Conservation (phyloP, 2,888 invertebrate genomes). For the Noctua janthina region DNA sequence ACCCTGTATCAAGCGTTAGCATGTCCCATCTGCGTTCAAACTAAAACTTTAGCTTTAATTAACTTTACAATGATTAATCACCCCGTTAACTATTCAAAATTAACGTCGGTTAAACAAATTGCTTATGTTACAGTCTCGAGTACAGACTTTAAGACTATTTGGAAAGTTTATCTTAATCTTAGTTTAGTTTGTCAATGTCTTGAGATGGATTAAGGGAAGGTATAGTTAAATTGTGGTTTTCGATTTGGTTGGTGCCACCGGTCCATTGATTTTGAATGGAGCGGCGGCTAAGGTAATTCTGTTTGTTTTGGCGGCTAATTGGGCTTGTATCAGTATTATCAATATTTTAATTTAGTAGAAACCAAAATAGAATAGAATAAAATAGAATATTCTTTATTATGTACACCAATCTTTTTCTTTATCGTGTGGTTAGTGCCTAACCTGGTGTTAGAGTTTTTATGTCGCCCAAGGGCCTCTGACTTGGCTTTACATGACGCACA, state of each 20-base stretch:
- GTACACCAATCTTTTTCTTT: too few relatives aligned
- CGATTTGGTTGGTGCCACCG: neutral
- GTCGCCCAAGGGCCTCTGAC: too few relatives aligned
- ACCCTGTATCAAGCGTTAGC: slow-evolving; percentile 15
- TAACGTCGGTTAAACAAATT: slow-evolving; percentile 67
- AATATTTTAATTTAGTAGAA: too few relatives aligned
- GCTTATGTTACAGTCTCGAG: slow-evolving; percentile 53
- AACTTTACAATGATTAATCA: slow-evolving; percentile 76
- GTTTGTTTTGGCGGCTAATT: neutral
- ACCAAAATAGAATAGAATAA: too few relatives aligned
- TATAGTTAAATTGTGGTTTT: slow-evolving; percentile 1
- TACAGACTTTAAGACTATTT: slow-evolving; percentile 48
- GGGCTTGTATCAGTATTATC: neutral
- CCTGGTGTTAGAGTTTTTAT: too few relatives aligned
- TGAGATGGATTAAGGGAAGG: slow-evolving; percentile 27
- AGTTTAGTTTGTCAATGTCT: slow-evolving; percentile 50
- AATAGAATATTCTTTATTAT: too few relatives aligned
- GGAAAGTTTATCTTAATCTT: slow-evolving; percentile 50
- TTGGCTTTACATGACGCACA: too few relatives aligned
- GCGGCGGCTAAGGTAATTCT: rapidly evolving
- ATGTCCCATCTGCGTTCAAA: slow-evolving; percentile 63
- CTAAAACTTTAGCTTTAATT: slow-evolving; percentile 71
- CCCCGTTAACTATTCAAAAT: slow-evolving; percentile 67
- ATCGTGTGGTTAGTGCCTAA: too few relatives aligned
- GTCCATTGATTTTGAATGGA: neutral